Conservation (phyloP, 2,113 vertebrate genomes). For the Hystrix cristata region DNA sequence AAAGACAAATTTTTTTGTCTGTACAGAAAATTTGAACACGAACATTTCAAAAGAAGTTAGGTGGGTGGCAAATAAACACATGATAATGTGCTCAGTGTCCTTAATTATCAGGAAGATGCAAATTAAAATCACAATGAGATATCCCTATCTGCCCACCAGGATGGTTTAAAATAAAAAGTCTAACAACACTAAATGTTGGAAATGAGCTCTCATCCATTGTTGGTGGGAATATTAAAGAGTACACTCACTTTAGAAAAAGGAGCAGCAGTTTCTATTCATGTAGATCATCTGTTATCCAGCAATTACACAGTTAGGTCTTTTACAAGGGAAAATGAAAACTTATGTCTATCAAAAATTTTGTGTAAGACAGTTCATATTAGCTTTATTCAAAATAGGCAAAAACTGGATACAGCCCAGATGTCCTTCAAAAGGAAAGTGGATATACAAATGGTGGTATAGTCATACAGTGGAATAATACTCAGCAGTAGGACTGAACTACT, state of each 20-base stretch:
- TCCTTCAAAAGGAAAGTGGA: neutral
- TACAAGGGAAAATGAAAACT: slow-evolving; percentile 30
- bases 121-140: neutral
- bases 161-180: slow-evolving; percentile 22
- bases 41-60: neutral
- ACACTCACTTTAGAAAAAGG: neutral
- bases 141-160: neutral
- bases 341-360: neutral
- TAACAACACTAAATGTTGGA: neutral
- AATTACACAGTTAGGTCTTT: neutral
- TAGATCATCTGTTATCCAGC: neutral
- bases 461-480: neutral
- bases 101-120: slow-evolving; percentile 39
- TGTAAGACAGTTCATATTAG: neutral
- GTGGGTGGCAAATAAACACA: neutral
- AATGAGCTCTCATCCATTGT: neutral
- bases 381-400: neutral
- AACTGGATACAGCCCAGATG: neutral
- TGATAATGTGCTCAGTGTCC: neutral
- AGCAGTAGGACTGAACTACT: neutral
- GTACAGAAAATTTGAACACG: neutral
- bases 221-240: neutral
- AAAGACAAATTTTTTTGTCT: neutral
- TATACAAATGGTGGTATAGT: too few relatives aligned
- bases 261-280: neutral